phyloP scores from a whole-genome alignment of 2,888 invertebrate species.

The Polyommatus iphigenia region DNA sequence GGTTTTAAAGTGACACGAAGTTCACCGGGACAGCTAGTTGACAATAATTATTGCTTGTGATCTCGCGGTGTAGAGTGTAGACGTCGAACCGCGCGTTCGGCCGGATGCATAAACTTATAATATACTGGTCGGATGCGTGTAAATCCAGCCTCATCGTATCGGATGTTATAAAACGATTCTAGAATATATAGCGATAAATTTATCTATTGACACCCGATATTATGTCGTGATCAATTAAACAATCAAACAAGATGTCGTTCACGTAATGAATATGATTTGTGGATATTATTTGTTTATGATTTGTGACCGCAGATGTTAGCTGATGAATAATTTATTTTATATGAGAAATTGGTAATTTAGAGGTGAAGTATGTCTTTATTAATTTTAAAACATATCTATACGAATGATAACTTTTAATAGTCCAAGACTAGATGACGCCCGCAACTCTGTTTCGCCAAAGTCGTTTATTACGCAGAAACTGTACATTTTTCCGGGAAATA shows the following conservation, averaged over 20 bases:
- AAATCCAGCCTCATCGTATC: neutral
- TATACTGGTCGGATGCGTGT: no score
- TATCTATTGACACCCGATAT: neutral
- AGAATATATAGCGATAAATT: constrained; percentile 34
- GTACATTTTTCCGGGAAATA: no score
- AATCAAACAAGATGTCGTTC: constrained; percentile 8
- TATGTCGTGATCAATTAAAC: neutral
- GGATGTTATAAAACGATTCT: neutral
- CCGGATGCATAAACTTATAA: no score
- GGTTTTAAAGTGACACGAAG: no score
- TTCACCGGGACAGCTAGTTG: no score
- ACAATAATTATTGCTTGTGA: no score
- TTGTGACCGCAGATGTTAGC: neutral
- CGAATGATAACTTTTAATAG: no score
- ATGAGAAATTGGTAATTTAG: neutral
- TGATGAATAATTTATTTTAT: neutral
- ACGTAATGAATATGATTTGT: constrained; percentile 13
- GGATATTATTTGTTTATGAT: constrained; percentile 9
- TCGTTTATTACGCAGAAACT: no score
- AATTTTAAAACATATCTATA: neutral
- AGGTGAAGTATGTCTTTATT: neutral
- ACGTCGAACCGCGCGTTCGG: no score
- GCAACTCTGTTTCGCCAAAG: no score
- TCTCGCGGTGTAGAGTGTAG: no score
- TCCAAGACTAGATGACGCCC: no score